Base-by-base conservation (phyloP, 1,140 invertebrate species). In the Paramacrobiotus metropolitanus region DNA sequence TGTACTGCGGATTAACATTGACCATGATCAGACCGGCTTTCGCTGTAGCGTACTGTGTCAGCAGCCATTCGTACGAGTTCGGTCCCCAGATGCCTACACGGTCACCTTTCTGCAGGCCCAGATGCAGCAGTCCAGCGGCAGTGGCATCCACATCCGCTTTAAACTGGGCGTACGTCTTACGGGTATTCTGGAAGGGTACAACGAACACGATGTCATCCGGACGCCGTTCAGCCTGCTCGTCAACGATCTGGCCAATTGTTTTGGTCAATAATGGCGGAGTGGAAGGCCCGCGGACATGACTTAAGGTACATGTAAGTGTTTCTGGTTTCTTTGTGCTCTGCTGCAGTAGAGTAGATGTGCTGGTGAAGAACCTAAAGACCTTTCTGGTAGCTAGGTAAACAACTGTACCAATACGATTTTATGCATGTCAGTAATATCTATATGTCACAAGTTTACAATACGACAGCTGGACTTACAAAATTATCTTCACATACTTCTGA, bases 1-100 rank as follows among this genome's bases (percentile, higher is more conserved):
- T 80, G 68, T 86, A 93, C 0, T 79, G 76, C 0, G 89, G 88
- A 73, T 96, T 95, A 3, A 93, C 78, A 55, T 74, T 75, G 74
- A 87, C 90, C 62, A 84, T 71, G 62, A 91, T 79, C 0, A 91
- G 71, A 0, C 92, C 93, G 15, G 82, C 81, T 65, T 87, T 81
- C 0, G 83, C 80, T 2, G 84, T 81, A 1, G 83, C 90, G 64
- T 87, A 75, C 66, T 83, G 78, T 0, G 81, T 76, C 0, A 92
- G 67, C 2, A 85, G 75, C 89, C 90, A 97, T 67, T 86, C 82
- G 2, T 81, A 68, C 29, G 77, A 77, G 72, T 95, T 97, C 0
- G 89, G 87, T 0, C 83, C 81, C 85, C 86, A 94, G 18, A 96
- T 76, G 0, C 84, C 91, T 1, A 98, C 66, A 3, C 84, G 71